These are phyloP conservation scores for Rhinolophus sinicus DNA, from an alignment of 2,113 vertebrate species.

Conservation along the genomic window DNA sequence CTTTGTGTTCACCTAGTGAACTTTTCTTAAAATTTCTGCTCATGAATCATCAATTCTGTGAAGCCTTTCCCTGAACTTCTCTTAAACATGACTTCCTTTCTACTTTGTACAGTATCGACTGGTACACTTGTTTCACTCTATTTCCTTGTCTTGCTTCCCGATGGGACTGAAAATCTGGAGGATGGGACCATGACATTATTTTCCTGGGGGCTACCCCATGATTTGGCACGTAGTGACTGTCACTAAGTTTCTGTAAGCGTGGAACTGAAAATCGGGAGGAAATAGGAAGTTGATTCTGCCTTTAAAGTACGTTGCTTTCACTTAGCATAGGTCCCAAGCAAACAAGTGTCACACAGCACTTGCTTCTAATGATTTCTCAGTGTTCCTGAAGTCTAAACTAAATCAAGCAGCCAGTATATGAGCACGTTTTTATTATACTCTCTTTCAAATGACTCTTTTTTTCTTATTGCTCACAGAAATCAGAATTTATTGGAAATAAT, in stretches of 20 bases:
- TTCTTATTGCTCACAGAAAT: conserved; percentile 24
- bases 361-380: neutral
- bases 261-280: neutral
- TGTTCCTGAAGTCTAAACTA: neutral
- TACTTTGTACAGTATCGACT: neutral
- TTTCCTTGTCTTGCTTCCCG: neutral
- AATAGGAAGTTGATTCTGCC: neutral
- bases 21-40: conserved; percentile 42
- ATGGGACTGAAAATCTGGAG: neutral
- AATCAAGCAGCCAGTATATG: neutral
- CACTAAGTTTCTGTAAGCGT: neutral
- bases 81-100: conserved; percentile 26
- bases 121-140: neutral
- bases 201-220: neutral
- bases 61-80: conserved; percentile 8
- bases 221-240: neutral
- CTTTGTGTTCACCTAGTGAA: neutral
- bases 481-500: conserved; percentile 29
- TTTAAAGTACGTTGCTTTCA: neutral
- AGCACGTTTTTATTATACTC: conserved; percentile 9
- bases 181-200: neutral
- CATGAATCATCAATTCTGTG: conserved; percentile 47
- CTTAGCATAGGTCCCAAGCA: neutral
- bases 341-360: neutral
- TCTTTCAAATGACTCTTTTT: conserved; percentile 35